Percentiles rank a stretch among this genome's conserved stretches.
Conservation (phyloP, 2,113 vertebrate genomes). For the Fulica atra region DNA sequence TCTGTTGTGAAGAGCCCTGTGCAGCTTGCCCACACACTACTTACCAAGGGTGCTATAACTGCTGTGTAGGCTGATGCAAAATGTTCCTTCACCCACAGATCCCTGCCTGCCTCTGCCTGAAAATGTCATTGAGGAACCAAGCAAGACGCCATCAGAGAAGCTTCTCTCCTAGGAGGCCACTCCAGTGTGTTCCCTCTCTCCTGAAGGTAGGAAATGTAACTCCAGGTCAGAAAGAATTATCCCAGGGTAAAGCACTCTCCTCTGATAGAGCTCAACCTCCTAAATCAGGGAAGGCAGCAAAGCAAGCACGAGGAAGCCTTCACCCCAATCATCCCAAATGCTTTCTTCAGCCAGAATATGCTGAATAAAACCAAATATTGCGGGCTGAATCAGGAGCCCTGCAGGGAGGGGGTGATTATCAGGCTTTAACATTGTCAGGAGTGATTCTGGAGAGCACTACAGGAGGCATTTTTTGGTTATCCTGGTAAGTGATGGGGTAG, state of each 20-base stretch:
- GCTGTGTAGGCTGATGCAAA: conserved; percentile 59
- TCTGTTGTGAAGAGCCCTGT: conserved; percentile 44
- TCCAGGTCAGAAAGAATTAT: background rate
- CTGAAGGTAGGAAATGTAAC: background rate
- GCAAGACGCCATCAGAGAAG: background rate
- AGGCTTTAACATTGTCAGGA: background rate
- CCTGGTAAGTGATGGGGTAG: background rate
- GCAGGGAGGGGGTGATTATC: background rate
- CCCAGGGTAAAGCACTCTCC: background rate
- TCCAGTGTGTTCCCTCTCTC: background rate
- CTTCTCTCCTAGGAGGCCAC: background rate
- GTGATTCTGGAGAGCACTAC: background rate
- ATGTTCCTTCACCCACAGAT: conserved; percentile 70
- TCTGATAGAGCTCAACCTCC: background rate
- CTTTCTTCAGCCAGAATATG: background rate
- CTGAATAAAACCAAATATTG: background rate
- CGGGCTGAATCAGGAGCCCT: background rate
- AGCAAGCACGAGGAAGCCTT: background rate
- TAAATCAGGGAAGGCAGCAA: background rate
- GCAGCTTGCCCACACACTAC: conserved; percentile 12
- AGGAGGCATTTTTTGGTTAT: background rate
- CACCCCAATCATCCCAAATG: background rate
- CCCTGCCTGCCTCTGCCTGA: conserved; percentile 48
- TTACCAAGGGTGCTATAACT: conserved; percentile 3
- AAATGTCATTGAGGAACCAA: conserved; percentile 47